phyloP scores from a whole-genome alignment of 2,113 vertebrate genomes.

The Psittacus erithacus region DNA sequence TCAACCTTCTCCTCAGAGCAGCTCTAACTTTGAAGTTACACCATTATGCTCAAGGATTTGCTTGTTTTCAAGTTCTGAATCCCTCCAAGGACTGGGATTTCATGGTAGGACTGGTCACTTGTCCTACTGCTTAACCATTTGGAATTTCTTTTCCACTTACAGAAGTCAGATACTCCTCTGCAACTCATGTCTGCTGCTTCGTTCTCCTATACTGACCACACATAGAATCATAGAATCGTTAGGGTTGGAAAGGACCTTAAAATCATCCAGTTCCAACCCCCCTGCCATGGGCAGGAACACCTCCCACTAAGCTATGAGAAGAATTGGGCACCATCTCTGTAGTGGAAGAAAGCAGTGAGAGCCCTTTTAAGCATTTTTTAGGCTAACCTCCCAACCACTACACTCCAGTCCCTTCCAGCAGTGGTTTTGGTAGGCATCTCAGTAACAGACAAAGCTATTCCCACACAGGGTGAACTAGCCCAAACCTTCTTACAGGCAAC shows the following conservation, averaged over 20 bases:
- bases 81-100: neutral
- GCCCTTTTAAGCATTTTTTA: neutral
- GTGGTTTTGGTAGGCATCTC: neutral
- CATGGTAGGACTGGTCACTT: neutral
- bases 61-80: neutral
- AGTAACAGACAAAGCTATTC: neutral
- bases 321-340: neutral
- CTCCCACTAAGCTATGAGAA: neutral
- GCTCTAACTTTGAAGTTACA: neutral
- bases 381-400: fast-evolving
- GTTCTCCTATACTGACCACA: neutral
- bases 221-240: too few relatives aligned
- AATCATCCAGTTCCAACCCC: too few relatives aligned
- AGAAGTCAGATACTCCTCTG: neutral
- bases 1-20: neutral
- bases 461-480: neutral
- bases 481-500: neutral
- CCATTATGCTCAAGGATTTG: neutral
- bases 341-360: fast-evolving
- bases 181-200: neutral
- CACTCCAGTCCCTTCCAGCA: neutral
- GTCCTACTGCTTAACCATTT: neutral
- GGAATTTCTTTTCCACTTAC: neutral
- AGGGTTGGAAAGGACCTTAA: too few relatives aligned
- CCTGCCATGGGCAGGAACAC: too few relatives aligned